phyloP scores from a whole-genome alignment of 2,797 vertebrate species.

The Hippocampus kuda region DNA sequence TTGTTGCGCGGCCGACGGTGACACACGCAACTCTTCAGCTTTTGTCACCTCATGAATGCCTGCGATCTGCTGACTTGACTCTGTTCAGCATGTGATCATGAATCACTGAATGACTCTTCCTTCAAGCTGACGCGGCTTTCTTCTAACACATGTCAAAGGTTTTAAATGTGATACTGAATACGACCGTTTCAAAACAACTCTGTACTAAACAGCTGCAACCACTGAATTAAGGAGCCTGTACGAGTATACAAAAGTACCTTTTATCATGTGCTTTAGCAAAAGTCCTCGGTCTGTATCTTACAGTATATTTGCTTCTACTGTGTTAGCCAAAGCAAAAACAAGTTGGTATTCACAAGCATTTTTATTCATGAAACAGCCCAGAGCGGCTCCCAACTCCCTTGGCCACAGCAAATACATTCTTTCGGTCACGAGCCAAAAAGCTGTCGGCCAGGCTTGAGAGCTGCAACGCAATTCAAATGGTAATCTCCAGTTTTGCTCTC shows the following conservation, averaged over 20 bases:
- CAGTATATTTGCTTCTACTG: neutral
- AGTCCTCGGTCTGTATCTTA: neutral
- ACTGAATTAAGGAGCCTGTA: neutral
- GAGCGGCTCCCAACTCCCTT: neutral
- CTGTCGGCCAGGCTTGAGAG: neutral
- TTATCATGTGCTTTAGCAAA: too few species aligned
- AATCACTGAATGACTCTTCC: neutral
- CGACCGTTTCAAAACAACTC: neutral
- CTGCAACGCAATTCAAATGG: conserved; percentile 1
- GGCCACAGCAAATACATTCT: neutral
- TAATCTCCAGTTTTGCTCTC: neutral
- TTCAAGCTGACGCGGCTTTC: neutral
- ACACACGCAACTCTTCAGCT: conserved; percentile 4
- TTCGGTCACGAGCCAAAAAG: neutral
- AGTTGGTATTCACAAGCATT: neutral
- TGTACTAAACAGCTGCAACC: neutral
- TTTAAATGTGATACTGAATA: neutral
- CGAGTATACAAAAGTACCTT: neutral
- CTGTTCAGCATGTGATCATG: conserved; percentile 13
- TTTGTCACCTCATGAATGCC: conserved; percentile 3
- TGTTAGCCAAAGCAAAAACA: neutral
- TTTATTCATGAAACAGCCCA: neutral
- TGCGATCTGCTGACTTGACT: conserved; percentile 2
- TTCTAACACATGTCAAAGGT: neutral
- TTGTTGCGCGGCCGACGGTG: conserved; percentile 3